Evolutionary conservation across 2,797 vertebrate species (phyloP), one percentile per base, ranked within the genome.

Genomic region (Phataginus tricuspis): DNA sequence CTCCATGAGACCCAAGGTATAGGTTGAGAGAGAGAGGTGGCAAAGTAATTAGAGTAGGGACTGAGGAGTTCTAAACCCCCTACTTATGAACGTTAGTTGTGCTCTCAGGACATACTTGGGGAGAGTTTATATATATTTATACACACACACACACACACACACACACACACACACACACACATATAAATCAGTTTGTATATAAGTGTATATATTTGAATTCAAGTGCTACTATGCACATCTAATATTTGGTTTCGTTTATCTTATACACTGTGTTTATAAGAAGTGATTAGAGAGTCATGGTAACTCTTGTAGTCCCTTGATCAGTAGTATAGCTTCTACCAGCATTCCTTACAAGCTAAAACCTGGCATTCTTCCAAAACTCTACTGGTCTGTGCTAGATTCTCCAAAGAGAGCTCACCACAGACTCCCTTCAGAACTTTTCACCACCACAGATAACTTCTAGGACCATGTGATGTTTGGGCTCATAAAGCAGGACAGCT

Each of bases 401-500:
- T 90, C 59, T 77, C 66, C 51, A 71, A 84, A 82, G 31, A 57
- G 61, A 23, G 1, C 45, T 90, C 34, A 79, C 31, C 53, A 55
- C 57, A 78, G 57, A 66, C 16, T 71, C 13, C 1, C 64, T 82
- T 88, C 37, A 69, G 51, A 69, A 75, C 83, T 69, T 79, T 64
- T 95, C 63, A 82, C 21, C 82, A 57, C 55, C 53, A 85, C 6
- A 19, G 29, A 55, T 27, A 77, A 45, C 31, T 85, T 94, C 39
- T 88, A 63, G 66, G 61, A 85, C 10, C 9, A 55, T 91, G 88
- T 74, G 34, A 93, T 88, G 57, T 66, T 31, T 51, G 68, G 21
- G 34, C 63, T 96, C 66, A 95, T 69, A 91, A 95, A 82, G 25
- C 16, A 86, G 29, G 21, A 72, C 77, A 92, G 77, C 49, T 96